Evolutionary conservation across 2,797 vertebrate genomes (phyloP).

Genomic region (Fistularia tabacaria): DNA sequence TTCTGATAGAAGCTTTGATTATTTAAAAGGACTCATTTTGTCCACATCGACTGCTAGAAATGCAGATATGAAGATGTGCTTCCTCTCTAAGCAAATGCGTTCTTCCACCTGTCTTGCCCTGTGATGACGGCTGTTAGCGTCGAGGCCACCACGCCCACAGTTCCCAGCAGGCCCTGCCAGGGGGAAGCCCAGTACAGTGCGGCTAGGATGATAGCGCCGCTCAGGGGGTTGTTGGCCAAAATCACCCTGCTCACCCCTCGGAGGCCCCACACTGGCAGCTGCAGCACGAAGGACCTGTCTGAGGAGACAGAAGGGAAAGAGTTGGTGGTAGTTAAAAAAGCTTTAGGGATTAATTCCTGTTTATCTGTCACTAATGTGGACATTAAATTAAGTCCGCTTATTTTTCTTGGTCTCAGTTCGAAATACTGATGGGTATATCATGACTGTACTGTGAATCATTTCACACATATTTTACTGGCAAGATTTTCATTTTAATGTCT

Average conservation of each 20-base stretch:
- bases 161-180: constrained; percentile 73
- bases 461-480: too few relatives aligned
- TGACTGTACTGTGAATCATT: too few relatives aligned
- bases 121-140: constrained; percentile 70
- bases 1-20: not conserved
- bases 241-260: constrained; percentile 71
- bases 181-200: constrained; percentile 69
- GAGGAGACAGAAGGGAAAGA: constrained; percentile 6
- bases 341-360: too few relatives aligned
- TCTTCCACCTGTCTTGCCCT: constrained; percentile 63
- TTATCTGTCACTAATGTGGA: too few relatives aligned
- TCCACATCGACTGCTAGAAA: not conserved
- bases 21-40: constrained; percentile 5
- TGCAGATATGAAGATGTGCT: too few relatives aligned
- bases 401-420: too few relatives aligned
- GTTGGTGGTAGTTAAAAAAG: not conserved
- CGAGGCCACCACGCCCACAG: constrained; percentile 65
- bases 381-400: too few relatives aligned
- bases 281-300: constrained; percentile 65
- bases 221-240: constrained; percentile 74
- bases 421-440: too few relatives aligned
- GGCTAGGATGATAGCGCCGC: constrained; percentile 66
- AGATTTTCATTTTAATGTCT: too few relatives aligned
- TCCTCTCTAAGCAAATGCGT: too few relatives aligned
- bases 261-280: constrained; percentile 69